Evolutionary conservation across 2,797 vertebrate species (phyloP).

Genomic region (Pangasius macronema): DNA sequence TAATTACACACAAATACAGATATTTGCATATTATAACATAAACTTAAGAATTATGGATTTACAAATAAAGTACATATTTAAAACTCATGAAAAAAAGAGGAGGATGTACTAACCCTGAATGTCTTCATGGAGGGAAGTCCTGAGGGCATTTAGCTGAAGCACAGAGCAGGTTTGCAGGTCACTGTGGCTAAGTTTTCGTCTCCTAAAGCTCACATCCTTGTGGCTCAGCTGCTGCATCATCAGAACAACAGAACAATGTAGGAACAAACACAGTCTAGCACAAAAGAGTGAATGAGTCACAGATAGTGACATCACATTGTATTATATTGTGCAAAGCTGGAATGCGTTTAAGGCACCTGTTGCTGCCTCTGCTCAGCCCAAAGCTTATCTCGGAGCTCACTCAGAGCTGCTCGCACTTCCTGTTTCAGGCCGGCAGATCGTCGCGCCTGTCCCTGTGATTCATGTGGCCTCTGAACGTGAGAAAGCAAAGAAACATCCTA

Average conservation of each 20-base stretch:
- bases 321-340: background rate
- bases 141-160: conserved; percentile 59
- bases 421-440: conserved; percentile 53
- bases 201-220: conserved; percentile 47
- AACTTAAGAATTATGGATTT: background rate
- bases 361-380: conserved; percentile 55
- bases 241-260: conserved; percentile 15
- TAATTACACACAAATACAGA: conserved; percentile 2
- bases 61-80: background rate
- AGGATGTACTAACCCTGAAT: conserved; percentile 57
- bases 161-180: conserved; percentile 60
- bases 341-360: conserved; percentile 46
- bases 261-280: conserved; percentile 21
- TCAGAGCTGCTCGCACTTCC: conserved; percentile 59
- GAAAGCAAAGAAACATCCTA: conserved; percentile 26
- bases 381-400: conserved; percentile 58
- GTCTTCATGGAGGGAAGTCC: conserved; percentile 55
- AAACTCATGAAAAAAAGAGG: background rate
- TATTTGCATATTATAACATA: background rate
- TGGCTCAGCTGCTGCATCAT: conserved; percentile 45
- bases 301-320: background rate
- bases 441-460: conserved; percentile 32
- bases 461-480: conserved; percentile 45
- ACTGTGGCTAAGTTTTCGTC: conserved; percentile 52
- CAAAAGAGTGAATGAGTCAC: conserved; percentile 12